These are phyloP conservation scores for Caenorhabditis sp. DNA, from an alignment of 2,888 invertebrate species.

Conservation along the genomic window DNA sequence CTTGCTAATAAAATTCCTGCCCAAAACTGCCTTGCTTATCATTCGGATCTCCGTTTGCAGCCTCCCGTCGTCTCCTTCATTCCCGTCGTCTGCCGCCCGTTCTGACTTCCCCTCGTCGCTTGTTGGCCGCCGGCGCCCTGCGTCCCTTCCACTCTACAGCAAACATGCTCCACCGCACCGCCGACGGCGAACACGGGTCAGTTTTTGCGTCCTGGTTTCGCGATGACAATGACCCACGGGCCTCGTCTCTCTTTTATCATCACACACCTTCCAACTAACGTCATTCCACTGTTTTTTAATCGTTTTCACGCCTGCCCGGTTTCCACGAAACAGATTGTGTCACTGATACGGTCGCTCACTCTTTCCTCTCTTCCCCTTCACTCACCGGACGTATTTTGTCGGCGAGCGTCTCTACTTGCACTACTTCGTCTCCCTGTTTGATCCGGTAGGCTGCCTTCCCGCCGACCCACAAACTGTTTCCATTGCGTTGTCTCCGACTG, in stretches of 20 bases:
- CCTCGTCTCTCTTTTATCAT: constrained; percentile 11
- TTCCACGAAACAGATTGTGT: constrained; percentile 26
- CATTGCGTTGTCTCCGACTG: constrained; percentile 15
- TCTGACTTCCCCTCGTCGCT: constrained; percentile 2
- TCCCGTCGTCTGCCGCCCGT: constrained; percentile 13
- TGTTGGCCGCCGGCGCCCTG: constrained; percentile 11
- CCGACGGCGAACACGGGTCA: constrained; percentile 53
- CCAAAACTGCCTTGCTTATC: neutral
- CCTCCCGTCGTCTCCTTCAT: constrained; percentile 1
- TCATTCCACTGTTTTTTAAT: constrained; percentile 16
- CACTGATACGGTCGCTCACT: neutral
- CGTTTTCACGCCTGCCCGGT: constrained; percentile 26
- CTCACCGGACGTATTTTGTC: constrained; percentile 13
- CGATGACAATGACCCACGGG: constrained; percentile 15
- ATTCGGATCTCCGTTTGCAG: constrained; percentile 24
- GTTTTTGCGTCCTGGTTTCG: constrained; percentile 27
- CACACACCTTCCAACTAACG: constrained; percentile 9
- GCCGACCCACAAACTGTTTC: neutral
- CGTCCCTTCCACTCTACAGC: constrained; percentile 33
- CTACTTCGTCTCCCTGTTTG: constrained; percentile 8
- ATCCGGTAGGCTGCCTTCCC: constrained; percentile 26
- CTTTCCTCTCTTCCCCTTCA: neutral
- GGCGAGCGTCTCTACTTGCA: neutral
- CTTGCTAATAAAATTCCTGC: neutral
- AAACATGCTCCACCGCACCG: constrained; percentile 57